These are phyloP conservation scores for Lamprotornis superbus DNA, from an alignment of 2,113 vertebrate species.

Conservation along the genomic window DNA sequence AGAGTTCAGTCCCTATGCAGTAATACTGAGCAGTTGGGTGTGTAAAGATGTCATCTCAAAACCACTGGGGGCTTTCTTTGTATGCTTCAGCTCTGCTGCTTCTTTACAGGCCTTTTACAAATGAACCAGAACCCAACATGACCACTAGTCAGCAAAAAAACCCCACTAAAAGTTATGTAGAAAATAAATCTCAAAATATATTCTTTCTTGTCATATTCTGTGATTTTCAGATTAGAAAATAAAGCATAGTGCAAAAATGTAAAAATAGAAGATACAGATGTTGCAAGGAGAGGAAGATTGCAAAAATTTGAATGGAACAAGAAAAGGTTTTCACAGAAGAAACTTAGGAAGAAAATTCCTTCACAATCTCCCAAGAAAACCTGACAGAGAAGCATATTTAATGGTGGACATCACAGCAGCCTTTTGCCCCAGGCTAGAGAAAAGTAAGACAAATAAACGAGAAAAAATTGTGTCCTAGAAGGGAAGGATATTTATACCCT, in stretches of 20 bases:
- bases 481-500: neutral
- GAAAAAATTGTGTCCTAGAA: neutral
- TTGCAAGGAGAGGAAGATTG: neutral
- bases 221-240: neutral
- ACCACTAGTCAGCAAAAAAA: neutral
- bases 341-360: neutral
- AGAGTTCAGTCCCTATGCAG: neutral
- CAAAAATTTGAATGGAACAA: neutral
- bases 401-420: neutral
- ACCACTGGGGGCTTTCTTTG: rapidly evolving
- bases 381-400: neutral
- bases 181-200: neutral
- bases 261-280: neutral
- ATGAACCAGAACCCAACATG: neutral
- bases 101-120: neutral
- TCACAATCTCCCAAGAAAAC: neutral
- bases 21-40: rapidly evolving
- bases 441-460: neutral
- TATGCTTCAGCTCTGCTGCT: neutral
- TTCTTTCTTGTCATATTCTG: neutral
- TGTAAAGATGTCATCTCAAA: neutral
- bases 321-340: neutral
- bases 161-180: neutral
- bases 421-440: neutral
- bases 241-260: neutral